Evolutionary conservation across 2,113 vertebrate genomes (phyloP).

Genomic region (Burhinus oedicnemus): DNA sequence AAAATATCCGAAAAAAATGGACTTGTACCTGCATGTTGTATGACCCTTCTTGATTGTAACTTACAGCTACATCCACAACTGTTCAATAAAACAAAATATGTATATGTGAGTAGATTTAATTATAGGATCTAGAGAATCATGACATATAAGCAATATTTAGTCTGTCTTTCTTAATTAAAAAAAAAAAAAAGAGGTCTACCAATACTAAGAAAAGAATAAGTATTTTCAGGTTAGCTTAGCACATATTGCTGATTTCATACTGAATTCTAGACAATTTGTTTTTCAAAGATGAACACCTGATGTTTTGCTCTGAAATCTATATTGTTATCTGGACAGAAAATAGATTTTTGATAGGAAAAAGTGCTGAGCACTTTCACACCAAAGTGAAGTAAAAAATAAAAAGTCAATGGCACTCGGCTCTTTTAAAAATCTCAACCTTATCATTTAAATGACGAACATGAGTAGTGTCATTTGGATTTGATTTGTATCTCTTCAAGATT

Average conservation of each 20-base stretch:
- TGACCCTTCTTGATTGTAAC: constrained; percentile 86
- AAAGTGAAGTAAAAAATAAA: not conserved
- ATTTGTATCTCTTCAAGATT: not conserved
- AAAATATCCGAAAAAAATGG: not conserved
- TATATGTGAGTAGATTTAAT: not conserved
- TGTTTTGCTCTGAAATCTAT: not conserved
- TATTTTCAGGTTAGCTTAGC: not conserved
- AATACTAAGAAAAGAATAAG: not conserved
- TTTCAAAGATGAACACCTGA: not conserved
- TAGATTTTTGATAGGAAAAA: not conserved
- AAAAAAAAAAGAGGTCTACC: not conserved
- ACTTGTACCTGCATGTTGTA: constrained; percentile 90
- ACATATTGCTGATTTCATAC: not conserved
- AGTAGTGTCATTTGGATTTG: not conserved
- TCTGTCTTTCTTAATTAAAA: not conserved
- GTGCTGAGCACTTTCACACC: not conserved
- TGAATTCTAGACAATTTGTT: not conserved
- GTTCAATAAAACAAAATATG: constrained; percentile 41
- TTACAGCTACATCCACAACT: constrained; percentile 85
- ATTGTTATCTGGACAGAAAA: not conserved
- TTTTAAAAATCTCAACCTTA: not conserved
- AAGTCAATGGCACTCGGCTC: not conserved
- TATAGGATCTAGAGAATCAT: not conserved
- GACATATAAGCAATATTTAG: not conserved
- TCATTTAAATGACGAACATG: not conserved